Base-by-base conservation (phyloP, 2,888 invertebrate genomes). In the Pseudococcus viburni region DNA sequence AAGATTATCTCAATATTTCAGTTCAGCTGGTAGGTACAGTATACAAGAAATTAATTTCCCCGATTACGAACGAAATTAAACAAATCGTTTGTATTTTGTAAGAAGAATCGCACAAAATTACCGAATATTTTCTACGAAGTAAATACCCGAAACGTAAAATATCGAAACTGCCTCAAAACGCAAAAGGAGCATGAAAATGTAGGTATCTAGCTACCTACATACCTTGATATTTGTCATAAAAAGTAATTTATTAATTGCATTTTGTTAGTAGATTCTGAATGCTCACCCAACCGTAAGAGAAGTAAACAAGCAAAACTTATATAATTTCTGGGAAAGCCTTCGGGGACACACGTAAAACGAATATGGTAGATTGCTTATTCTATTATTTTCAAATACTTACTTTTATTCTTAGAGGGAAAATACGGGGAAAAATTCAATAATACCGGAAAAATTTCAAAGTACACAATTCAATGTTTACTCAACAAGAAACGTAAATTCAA, bases 201-300 rank as follows among this genome's bases (percentile, higher is more conserved):
- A 33, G 26, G 26, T 33, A 33, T 33, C n/a, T n/a, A n/a, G n/a
- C n/a, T n/a, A n/a, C n/a, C n/a, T 33, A 33, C 26, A 42, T 42
- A 42, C 42, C 42, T 42, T 42, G 9, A 9, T 42, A 42, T 42
- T 42, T 42, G 42, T 55, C 55, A 4, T 55, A n/a, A 64, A 22
- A 64, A 64, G 64, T 64, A 64, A 64, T 64, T 64, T 64, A 64
- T 64, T 64, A 64, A 64, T 64, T 64, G 22, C 22, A 55, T 55
- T 51, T 55, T 55, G 55, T n/a, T 22, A 19, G 19, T 9, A 19
- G 19, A 64, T 64, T 9, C 9, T 64, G 22, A 64, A 64, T 64
- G 64, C 11, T 22, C 9, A 64, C 64, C 1, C 7, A 22, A 22
- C 64, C 19, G 9, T 22, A 6, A 64, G 15, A 64, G 0, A 64